Evolutionary conservation across 2,113 vertebrate species (phyloP), one percentile per base, ranked within the genome.

Genomic region (Mus spicilegus): DNA sequence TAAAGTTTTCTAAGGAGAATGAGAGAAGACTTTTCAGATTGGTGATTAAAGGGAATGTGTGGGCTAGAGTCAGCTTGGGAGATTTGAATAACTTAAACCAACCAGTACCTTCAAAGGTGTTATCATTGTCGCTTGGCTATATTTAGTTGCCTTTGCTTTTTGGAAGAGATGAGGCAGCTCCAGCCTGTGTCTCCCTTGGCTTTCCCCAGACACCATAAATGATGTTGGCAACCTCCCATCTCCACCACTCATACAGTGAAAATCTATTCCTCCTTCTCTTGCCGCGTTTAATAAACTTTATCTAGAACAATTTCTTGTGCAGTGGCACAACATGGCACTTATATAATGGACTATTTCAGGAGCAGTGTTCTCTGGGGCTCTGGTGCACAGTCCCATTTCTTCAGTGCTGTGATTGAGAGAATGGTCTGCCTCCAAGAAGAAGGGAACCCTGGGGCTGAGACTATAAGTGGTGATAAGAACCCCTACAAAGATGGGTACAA

Each of bases 41-140:
- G 97, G 93, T 94, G 97, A 98, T 98, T 96, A 98, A 98, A 98
- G 90, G 95, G 91, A 95, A 80, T 81, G 97, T 96, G 98, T 98
- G 97, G 97, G 97, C 92, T 98, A 94, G 95, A 97, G 97, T 98
- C 89, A 90, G 95, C 97, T 98, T 98, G 98, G 97, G 98, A 97
- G 97, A 97, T 96, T 94, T 97, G 94, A 98, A 98, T 97, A 97
- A 96, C 97, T 98, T 98, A 97, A 98, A 95, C 93, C 78, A 97
- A 96, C 73, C 95, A 93, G 77, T 96, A 93, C 92, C 97, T 98
- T 98, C 98, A 98, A 98, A 98, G 98, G 96, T 97, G 97, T 87
- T 97, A 80, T 97, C 5, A 0, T 78, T 96, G 97, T 96, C 95
- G 95, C 95, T 97, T 5, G 1, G 96, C 97, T 98, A 98, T 98